Percentiles rank a stretch among this genome's conserved stretches.
Evolutionary conservation across 2,113 vertebrate species (phyloP).

Genomic region (Poeciliopsis occidentalis): DNA sequence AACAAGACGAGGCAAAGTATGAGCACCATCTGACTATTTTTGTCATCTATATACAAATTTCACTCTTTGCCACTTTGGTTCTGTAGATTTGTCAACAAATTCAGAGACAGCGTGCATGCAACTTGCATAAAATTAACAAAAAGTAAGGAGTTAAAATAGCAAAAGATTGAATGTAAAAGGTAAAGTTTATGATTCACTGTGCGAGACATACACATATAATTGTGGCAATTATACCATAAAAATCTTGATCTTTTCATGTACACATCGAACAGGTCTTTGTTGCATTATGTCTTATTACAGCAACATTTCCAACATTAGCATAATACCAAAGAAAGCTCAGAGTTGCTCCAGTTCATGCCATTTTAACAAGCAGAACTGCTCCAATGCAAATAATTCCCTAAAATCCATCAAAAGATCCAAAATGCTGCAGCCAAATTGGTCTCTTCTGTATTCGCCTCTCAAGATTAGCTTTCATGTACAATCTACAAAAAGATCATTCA

Average conservation of each 20-base stretch:
- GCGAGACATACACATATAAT: neutral
- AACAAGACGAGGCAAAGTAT: conserved; percentile 13
- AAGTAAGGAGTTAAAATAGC: neutral
- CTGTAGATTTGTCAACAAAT: neutral
- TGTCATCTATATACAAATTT: neutral
- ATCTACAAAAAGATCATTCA: neutral
- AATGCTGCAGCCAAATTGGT: neutral
- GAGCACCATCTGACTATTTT: neutral
- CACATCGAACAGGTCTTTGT: neutral
- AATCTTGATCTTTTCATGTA: neutral
- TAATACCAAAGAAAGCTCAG: neutral
- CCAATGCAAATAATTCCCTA: neutral
- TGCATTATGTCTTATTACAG: too few species aligned
- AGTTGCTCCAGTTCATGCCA: neutral
- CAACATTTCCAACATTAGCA: neutral
- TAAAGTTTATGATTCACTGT: neutral
- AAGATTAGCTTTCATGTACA: neutral
- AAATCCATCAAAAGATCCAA: neutral
- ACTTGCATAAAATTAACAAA: neutral
- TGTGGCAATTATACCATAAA: neutral
- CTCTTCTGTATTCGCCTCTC: neutral
- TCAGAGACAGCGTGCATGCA: neutral
- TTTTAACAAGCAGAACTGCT: neutral
- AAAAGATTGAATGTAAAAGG: neutral
- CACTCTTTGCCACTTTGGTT: neutral